Percentiles rank a stretch among this genome's conserved stretches.
Conservation (phyloP, 2,797 vertebrate species). For the Agapornis canus region DNA sequence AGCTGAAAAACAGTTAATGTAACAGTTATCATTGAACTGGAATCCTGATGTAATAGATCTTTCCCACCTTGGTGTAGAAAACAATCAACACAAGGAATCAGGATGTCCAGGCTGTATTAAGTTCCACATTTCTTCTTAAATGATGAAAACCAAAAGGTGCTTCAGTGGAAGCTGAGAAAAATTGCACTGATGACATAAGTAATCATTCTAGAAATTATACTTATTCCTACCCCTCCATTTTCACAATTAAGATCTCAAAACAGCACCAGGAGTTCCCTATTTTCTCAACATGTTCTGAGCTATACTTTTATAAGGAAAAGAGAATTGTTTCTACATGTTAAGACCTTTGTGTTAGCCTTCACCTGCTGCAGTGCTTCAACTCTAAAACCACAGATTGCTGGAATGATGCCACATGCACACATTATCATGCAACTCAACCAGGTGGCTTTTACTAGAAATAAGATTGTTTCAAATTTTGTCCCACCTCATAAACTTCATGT, state of each 20-base stretch:
- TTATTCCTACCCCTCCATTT: not conserved
- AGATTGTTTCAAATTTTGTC: not conserved
- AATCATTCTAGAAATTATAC: not conserved
- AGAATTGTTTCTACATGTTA: not conserved
- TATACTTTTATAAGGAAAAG: not conserved
- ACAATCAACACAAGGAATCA: not conserved
- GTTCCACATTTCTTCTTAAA: not conserved
- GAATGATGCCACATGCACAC: fast-evolving
- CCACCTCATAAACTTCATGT: not conserved
- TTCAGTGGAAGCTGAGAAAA: not conserved
- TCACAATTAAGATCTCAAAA: not conserved
- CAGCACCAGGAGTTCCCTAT: not conserved
- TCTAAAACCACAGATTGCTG: not conserved
- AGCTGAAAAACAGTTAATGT: not conserved
- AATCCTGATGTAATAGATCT: not conserved
- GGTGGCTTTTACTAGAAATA: not conserved
- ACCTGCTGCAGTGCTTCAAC: not conserved
- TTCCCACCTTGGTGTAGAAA: not conserved
- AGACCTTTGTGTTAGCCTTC: not conserved
- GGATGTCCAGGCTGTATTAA: not conserved
- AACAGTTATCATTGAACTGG: not conserved
- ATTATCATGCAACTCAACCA: not conserved
- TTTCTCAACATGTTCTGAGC: not conserved
- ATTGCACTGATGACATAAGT: not conserved
- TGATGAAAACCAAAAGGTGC: not conserved